These are phyloP conservation scores for Drosophila lowei DNA, from an alignment of 1,140 invertebrate genomes.

Conservation along the genomic window DNA sequence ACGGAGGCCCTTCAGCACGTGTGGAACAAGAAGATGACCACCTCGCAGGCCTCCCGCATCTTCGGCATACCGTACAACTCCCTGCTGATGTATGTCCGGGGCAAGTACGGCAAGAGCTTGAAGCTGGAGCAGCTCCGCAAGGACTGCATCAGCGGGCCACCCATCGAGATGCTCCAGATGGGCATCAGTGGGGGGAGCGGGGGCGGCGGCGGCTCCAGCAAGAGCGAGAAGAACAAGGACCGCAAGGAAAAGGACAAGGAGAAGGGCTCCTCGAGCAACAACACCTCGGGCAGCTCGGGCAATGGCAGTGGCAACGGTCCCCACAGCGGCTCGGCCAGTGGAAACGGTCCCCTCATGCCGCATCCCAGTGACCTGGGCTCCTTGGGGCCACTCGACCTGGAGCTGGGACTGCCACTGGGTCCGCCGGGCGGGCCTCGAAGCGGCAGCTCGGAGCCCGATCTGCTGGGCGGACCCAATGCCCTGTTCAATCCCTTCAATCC, in stretches of 20 bases:
- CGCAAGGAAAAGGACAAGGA: constrained; percentile 80
- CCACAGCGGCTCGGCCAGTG: constrained; percentile 17
- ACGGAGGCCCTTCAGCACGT: constrained; percentile 94
- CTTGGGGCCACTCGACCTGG: constrained; percentile 64
- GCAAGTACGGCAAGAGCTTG: constrained; percentile 94
- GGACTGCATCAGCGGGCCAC: constrained; percentile 91
- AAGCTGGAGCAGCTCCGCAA: constrained; percentile 93
- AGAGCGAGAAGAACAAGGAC: constrained; percentile 66
- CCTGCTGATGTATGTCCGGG: constrained; percentile 95
- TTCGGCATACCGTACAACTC: constrained; percentile 96
- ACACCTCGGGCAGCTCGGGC: constrained; percentile 12
- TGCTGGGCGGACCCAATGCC: constrained; percentile 84
- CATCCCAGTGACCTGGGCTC: constrained; percentile 56
- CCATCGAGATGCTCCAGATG: constrained; percentile 88
- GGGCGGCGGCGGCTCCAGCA: constrained; percentile 42
- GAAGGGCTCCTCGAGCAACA: constrained; percentile 36
- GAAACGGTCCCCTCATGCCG: constrained; percentile 43
- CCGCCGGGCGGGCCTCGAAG: constrained; percentile 84
- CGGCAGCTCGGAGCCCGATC: constrained; percentile 86
- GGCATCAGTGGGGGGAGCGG: constrained; percentile 83
- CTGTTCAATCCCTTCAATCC: constrained; percentile 89
- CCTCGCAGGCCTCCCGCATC: constrained; percentile 93
- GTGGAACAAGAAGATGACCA: constrained; percentile 97
- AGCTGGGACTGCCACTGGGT: constrained; percentile 63
- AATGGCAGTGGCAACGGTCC: constrained; percentile 25